Conservation (phyloP, 2,888 invertebrate genomes). For the Chaitophorus viminalis region DNA sequence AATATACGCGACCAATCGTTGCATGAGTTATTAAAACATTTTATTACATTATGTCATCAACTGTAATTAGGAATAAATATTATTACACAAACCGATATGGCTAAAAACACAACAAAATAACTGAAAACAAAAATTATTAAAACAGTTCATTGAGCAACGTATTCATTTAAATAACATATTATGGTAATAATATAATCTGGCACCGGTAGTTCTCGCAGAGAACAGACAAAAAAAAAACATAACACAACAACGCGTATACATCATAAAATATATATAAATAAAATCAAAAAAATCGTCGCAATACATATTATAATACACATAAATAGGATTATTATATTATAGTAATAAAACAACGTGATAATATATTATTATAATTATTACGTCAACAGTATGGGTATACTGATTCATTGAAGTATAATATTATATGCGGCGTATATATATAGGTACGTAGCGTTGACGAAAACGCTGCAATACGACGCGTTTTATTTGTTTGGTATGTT, state of each 20-base stretch:
- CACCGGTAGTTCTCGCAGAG: background rate
- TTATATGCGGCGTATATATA: no score
- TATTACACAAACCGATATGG: background rate
- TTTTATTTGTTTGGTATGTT: background rate
- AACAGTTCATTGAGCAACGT: constrained; percentile 3
- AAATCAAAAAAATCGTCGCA: background rate
- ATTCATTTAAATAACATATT: background rate
- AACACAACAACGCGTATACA: background rate
- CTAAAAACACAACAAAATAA: background rate
- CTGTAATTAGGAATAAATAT: background rate
- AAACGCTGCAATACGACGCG: background rate
- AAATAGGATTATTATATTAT: background rate
- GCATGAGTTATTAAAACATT: background rate
- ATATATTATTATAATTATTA: background rate
- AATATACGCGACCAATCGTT: background rate
- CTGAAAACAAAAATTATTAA: background rate
- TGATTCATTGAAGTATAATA: background rate
- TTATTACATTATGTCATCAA: background rate
- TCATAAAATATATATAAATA: background rate
- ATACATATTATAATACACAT: background rate
- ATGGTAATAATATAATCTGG: constrained; percentile 1
- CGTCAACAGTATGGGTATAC: background rate
- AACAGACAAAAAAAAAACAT: background rate
- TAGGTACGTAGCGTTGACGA: background rate
- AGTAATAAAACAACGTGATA: background rate